phyloP scores from a whole-genome alignment of 1,140 invertebrate genomes.

The Aculops lycopersici region DNA sequence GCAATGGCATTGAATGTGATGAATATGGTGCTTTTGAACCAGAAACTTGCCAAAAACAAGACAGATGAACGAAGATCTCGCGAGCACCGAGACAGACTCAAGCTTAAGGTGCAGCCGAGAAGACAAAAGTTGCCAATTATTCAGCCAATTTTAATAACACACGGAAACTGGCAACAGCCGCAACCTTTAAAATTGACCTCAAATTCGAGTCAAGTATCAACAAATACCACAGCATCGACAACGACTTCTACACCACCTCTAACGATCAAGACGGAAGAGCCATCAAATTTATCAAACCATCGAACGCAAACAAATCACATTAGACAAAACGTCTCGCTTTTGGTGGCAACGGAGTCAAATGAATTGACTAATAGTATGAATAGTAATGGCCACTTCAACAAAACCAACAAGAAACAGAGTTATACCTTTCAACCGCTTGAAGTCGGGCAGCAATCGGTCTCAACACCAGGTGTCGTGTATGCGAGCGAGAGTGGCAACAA shows the following conservation, averaged over 20 bases:
- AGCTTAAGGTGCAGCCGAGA: background rate
- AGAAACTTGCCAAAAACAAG: background rate
- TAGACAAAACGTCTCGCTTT: too few species aligned
- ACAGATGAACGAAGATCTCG: background rate
- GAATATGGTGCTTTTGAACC: background rate
- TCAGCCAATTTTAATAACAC: too few species aligned
- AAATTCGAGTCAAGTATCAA: background rate
- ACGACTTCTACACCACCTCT: background rate
- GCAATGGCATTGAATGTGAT: background rate
- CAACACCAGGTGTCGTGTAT: too few species aligned
- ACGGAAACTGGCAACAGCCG: too few species aligned
- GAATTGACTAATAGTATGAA: too few species aligned
- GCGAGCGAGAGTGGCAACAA: too few species aligned
- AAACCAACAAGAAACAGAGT: background rate
- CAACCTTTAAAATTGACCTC: background rate
- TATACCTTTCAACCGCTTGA: background rate
- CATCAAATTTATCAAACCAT: background rate
- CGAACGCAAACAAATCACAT: background rate
- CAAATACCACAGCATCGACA: background rate
- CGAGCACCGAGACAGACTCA: background rate
- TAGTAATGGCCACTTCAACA: background rate
- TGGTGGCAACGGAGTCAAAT: too few species aligned
- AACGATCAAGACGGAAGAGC: background rate
- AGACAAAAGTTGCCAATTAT: background rate
- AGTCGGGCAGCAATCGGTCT: too few species aligned